Conservation (phyloP, 2,113 vertebrate species). For the Rhadina sibilatrix region DNA sequence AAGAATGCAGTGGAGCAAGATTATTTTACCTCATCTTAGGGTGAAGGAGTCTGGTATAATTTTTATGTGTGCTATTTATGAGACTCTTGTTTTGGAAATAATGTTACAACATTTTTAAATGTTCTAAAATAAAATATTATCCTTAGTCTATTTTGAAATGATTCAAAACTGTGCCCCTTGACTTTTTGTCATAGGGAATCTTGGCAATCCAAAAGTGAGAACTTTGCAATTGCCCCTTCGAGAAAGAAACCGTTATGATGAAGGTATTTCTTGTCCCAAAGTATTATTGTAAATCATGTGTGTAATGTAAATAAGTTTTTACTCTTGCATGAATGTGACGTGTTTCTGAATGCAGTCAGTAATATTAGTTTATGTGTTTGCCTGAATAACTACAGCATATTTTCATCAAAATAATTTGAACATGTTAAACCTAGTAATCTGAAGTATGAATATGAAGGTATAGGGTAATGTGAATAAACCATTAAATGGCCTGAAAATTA, state of each 20-base stretch:
- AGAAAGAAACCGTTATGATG: slow-evolving; percentile 61
- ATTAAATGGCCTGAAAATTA: neutral
- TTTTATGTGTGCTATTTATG: neutral
- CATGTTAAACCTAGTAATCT: neutral
- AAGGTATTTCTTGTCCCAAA: slow-evolving; percentile 71
- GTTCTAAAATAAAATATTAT: neutral
- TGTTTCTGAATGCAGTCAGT: neutral
- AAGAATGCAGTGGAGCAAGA: neutral
- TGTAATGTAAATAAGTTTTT: neutral
- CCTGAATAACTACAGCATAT: neutral
- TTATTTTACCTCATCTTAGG: neutral
- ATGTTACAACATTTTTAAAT: neutral
- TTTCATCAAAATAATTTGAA: neutral
- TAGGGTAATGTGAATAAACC: neutral
- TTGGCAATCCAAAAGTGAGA: slow-evolving; percentile 53
- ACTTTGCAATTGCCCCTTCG: slow-evolving; percentile 62
- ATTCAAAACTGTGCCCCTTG: neutral
- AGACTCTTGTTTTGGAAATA: neutral
- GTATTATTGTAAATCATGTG: neutral
- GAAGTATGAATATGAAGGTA: neutral
- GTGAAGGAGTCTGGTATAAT: neutral
- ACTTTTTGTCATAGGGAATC: slow-evolving; percentile 55
- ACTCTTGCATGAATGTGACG: neutral
- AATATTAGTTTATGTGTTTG: neutral
- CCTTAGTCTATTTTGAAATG: neutral